phyloP scores from a whole-genome alignment of 2,113 vertebrate genomes.

The Cephalopholis sonnerati region DNA sequence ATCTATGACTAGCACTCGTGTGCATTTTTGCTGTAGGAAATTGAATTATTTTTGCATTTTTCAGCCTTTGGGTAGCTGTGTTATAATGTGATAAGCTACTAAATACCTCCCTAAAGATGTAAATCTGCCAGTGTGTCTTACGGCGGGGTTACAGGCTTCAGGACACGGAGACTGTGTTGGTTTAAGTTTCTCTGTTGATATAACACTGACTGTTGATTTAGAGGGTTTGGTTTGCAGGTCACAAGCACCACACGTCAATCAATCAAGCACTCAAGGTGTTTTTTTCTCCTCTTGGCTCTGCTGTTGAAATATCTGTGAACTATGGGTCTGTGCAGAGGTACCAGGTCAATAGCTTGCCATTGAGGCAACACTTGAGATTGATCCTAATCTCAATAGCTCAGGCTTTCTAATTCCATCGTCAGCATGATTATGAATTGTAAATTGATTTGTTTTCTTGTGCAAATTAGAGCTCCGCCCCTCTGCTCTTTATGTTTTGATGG shows the following conservation, averaged over 20 bases:
- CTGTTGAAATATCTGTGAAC: constrained; percentile 14
- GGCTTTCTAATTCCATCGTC: not conserved
- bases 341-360: constrained; percentile 8
- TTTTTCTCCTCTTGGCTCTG: not conserved
- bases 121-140: not conserved
- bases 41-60: constrained; percentile 26
- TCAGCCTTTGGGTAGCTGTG: constrained; percentile 2
- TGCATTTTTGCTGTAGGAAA: constrained; percentile 13
- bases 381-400: constrained; percentile 25
- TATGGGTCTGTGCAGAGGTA: constrained; percentile 24
- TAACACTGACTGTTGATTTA: constrained; percentile 21
- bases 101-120: constrained; percentile 17
- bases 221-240: not conserved
- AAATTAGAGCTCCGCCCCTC: not conserved
- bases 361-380: constrained; percentile 14
- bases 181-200: constrained; percentile 15
- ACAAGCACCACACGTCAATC: not conserved
- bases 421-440: not conserved
- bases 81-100: constrained; percentile 26
- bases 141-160: not conserved
- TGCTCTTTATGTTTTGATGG: not conserved
- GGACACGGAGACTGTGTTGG: not conserved
- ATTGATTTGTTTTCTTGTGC: not conserved
- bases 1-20: not conserved
- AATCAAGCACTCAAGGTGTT: not conserved